Conservation (phyloP, 2,113 vertebrate species). For the Dasyornis broadbenti region DNA sequence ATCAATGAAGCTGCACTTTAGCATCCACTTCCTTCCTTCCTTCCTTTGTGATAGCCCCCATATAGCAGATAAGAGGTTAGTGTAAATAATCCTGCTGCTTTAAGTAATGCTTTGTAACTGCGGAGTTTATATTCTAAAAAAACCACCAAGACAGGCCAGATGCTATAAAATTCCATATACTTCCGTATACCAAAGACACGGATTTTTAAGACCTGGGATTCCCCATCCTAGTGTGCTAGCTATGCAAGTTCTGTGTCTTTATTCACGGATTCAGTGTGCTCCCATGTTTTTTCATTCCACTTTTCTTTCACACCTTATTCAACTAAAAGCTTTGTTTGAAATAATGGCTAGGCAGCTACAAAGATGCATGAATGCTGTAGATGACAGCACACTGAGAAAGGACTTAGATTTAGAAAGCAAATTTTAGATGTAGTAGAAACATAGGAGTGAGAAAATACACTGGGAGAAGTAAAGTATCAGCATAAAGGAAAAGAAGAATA, state of each 20-base stretch:
- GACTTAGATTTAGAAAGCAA: not conserved
- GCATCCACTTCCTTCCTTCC: not conserved
- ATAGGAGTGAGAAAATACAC: not conserved
- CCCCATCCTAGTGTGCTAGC: not conserved
- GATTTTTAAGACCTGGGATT: not conserved
- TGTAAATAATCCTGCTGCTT: not conserved
- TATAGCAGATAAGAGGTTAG: not conserved
- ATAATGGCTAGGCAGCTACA: not conserved
- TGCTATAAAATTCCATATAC: not conserved
- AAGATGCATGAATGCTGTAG: not conserved
- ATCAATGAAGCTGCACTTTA: not conserved
- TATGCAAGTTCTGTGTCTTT: not conserved
- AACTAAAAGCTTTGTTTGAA: not conserved
- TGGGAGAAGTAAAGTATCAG: not conserved
- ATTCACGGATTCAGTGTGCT: not conserved
- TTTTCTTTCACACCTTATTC: not conserved
- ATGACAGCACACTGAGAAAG: not conserved
- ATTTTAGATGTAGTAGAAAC: not conserved
- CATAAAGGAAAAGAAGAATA: not conserved
- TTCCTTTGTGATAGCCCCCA: not conserved
- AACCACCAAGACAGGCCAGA: not conserved
- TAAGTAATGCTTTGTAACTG: not conserved
- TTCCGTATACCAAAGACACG: not conserved
- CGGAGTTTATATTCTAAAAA: not conserved
- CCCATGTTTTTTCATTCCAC: not conserved